These are phyloP conservation scores for Sisor rabdophorus DNA, from an alignment of 2,113 vertebrate genomes.

Conservation along the genomic window DNA sequence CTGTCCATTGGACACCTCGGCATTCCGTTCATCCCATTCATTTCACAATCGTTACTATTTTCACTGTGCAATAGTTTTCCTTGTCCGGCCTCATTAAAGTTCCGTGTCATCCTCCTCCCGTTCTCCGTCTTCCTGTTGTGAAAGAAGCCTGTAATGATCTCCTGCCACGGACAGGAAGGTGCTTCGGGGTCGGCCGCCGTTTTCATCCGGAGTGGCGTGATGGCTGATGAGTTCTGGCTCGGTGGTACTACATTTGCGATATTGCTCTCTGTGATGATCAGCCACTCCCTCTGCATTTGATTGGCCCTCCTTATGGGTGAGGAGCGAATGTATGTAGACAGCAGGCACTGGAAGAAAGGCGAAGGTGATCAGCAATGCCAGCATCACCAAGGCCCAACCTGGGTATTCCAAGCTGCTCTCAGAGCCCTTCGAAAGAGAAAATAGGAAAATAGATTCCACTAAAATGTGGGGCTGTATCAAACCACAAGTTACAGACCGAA, in stretches of 20 bases:
- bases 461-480: neutral
- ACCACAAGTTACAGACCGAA: neutral
- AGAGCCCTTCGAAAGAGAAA: conserved; percentile 69
- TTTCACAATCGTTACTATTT: neutral
- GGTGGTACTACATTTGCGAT: conserved; percentile 63
- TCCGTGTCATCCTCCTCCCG: conserved; percentile 65
- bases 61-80: neutral
- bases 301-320: conserved; percentile 52
- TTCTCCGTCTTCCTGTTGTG: conserved; percentile 65
- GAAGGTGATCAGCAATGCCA: conserved; percentile 79
- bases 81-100: conserved; percentile 50
- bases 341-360: conserved; percentile 84
- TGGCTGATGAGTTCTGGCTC: conserved; percentile 56
- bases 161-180: conserved; percentile 56
- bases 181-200: conserved; percentile 39
- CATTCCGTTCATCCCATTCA: neutral
- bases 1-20: neutral
- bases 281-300: conserved; percentile 62
- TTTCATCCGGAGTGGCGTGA: conserved; percentile 43
- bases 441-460: neutral
- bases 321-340: conserved; percentile 76
- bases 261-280: conserved; percentile 75
- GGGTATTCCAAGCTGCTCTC: conserved; percentile 88
- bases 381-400: conserved; percentile 84
- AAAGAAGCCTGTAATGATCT: conserved; percentile 66